Evolutionary conservation across 1,140 invertebrate genomes (phyloP).

Genomic region (Diorhabda sublineata): DNA sequence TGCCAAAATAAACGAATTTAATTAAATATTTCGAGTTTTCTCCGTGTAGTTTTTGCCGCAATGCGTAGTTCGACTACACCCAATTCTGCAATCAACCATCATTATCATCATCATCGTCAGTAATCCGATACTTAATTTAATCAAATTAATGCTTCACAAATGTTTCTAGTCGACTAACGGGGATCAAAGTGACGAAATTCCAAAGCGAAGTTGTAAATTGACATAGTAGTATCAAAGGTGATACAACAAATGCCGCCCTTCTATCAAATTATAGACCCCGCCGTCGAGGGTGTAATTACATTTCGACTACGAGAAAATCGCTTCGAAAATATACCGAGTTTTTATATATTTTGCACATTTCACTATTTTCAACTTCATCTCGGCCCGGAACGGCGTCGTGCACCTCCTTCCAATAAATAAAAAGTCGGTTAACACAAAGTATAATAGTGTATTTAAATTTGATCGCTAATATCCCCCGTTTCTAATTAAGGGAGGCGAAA

Average conservation of each 20-base stretch:
- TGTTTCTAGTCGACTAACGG: slow-evolving; percentile 20
- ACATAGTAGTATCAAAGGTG: slow-evolving; percentile 46
- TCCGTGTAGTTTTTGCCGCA: too few species aligned
- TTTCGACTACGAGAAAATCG: slow-evolving; percentile 45
- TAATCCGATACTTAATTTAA: slow-evolving; percentile 1
- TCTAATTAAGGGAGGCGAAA: slow-evolving; percentile 33
- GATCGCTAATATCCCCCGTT: slow-evolving; percentile 28
- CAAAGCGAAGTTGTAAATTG: slow-evolving; percentile 34
- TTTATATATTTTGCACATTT: too few species aligned
- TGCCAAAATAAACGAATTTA: too few species aligned
- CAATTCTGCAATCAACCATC: too few species aligned
- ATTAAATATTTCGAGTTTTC: too few species aligned
- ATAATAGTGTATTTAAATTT: slow-evolving; percentile 20
- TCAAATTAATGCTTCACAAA: slow-evolving; percentile 19
- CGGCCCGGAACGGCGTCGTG: neutral
- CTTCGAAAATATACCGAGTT: slow-evolving; percentile 43
- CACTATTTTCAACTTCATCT: neutral
- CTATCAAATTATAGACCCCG: slow-evolving; percentile 44
- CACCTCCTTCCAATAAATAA: slow-evolving; percentile 10
- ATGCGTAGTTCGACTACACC: too few species aligned
- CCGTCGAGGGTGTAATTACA: slow-evolving; percentile 46
- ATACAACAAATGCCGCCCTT: slow-evolving; percentile 31
- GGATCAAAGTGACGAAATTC: slow-evolving; percentile 32
- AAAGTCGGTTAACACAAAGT: slow-evolving; percentile 12
- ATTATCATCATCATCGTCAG: neutral